Evolutionary conservation across 2,888 invertebrate genomes (phyloP), one percentile per base, ranked within the genome.

Genomic region (Caenorhabditis sp.): DNA sequence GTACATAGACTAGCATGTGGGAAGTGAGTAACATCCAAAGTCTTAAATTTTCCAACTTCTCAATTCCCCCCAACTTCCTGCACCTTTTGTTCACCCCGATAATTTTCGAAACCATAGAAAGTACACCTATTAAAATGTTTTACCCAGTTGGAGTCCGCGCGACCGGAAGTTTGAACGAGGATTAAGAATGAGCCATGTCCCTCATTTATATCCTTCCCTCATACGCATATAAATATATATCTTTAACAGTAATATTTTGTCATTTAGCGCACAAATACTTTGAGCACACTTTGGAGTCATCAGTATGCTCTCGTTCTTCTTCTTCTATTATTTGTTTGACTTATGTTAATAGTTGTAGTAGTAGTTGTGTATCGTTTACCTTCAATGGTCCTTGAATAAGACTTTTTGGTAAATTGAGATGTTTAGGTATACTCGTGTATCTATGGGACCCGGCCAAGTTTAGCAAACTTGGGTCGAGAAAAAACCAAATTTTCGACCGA

Each of bases 91-190:
- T n/a, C n/a, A n/a, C n/a, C n/a, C n/a, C n/a, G n/a, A n/a, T n/a
- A n/a, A n/a, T n/a, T n/a, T n/a, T n/a, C n/a, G n/a, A n/a, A n/a
- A n/a, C n/a, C n/a, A n/a, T n/a, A n/a, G n/a, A n/a, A n/a, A n/a
- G n/a, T n/a, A n/a, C n/a, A n/a, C n/a, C n/a, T n/a, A n/a, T n/a
- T n/a, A n/a, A n/a, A 36, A 69, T 69, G 63, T 63, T 69, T 65
- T 60, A 17, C 43, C 23, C 26, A 59, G 31, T 17, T 43, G 58
- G 57, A 36, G 21, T 5, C 14, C 43, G 3, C n/a, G n/a, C 14
- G 10, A 43, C 70, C 70, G 70, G 70, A 70, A 70, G 70, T 70
- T 70, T 62, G 65, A n/a, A n/a, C 62, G 65, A 58, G 70, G 70
- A 70, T 70, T 70, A 70, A 60, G 51, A 23, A 51, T 54, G 55